Evolutionary conservation across 2,888 invertebrate genomes (phyloP).

Genomic region (Lasioglossum marginatum): DNA sequence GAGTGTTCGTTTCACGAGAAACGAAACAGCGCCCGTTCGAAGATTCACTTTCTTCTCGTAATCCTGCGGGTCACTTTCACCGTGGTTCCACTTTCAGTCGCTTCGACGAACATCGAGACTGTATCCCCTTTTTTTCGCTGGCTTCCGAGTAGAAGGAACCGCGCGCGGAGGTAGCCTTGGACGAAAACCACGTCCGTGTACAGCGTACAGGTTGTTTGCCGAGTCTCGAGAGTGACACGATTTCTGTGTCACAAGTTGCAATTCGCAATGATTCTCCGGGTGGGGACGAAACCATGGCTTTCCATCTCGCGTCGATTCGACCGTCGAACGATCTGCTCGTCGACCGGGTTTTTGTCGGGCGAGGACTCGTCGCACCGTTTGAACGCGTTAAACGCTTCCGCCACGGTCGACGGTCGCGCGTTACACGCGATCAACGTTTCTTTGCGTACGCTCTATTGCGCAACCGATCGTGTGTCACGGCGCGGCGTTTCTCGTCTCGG

Average conservation of each 20-base stretch:
- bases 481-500: slow-evolving; percentile 54
- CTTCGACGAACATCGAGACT: slow-evolving; percentile 53
- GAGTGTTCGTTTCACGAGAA: not conserved
- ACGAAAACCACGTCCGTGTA: not conserved
- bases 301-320: not conserved
- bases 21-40: slow-evolving; percentile 12
- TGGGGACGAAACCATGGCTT: not conserved
- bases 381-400: slow-evolving; percentile 9
- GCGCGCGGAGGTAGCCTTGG: not conserved
- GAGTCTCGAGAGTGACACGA: not conserved
- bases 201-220: not conserved
- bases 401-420: not conserved
- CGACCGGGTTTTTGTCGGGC: not conserved
- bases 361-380: not conserved
- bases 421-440: slow-evolving; percentile 47
- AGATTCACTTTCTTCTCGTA: slow-evolving; percentile 77
- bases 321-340: not conserved
- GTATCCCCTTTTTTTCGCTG: slow-evolving; percentile 11
- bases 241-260: not conserved
- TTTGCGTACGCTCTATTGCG: slow-evolving; percentile 51
- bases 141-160: not conserved
- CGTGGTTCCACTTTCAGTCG: slow-evolving; percentile 63
- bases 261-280: not conserved
- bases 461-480: slow-evolving; percentile 53
- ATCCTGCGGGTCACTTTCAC: slow-evolving; percentile 76